These are phyloP conservation scores for Anolis apletophallus DNA, from an alignment of 2,797 vertebrate species.

Conservation along the genomic window DNA sequence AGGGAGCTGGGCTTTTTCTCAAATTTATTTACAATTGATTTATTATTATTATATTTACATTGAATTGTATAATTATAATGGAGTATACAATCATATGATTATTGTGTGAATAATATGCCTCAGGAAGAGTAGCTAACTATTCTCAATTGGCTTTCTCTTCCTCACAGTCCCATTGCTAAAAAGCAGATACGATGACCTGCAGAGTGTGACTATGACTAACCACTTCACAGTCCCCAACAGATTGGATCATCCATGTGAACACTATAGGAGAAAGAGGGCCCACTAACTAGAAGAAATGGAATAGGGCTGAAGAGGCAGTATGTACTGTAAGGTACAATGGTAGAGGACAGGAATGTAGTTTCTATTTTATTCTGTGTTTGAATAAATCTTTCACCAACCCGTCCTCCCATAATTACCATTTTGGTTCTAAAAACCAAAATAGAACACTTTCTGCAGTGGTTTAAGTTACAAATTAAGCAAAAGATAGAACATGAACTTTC, in stretches of 20 bases:
- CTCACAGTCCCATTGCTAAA: background rate
- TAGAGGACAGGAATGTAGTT: background rate
- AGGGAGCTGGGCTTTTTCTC: too few species aligned
- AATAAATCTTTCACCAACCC: background rate
- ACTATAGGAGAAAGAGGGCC: background rate
- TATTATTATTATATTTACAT: too few species aligned
- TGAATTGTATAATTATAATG: too few species aligned
- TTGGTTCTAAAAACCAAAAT: background rate
- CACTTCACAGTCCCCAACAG: background rate
- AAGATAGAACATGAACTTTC: constrained; percentile 28
- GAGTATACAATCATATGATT: too few species aligned
- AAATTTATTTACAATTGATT: too few species aligned
- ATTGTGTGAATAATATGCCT: background rate
- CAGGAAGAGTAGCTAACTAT: background rate
- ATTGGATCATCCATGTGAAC: background rate
- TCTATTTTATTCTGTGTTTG: background rate
- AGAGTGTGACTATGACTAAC: background rate
- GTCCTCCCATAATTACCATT: background rate
- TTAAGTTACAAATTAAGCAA: background rate
- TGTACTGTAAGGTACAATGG: background rate
- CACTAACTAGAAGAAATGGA: background rate
- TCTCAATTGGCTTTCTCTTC: background rate
- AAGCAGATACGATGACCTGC: background rate
- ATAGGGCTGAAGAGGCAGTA: background rate
- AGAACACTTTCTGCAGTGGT: background rate